Evolutionary conservation across 2,113 vertebrate species (phyloP), one percentile per base, ranked within the genome.

Genomic region (Neodontobutis hainanensis): DNA sequence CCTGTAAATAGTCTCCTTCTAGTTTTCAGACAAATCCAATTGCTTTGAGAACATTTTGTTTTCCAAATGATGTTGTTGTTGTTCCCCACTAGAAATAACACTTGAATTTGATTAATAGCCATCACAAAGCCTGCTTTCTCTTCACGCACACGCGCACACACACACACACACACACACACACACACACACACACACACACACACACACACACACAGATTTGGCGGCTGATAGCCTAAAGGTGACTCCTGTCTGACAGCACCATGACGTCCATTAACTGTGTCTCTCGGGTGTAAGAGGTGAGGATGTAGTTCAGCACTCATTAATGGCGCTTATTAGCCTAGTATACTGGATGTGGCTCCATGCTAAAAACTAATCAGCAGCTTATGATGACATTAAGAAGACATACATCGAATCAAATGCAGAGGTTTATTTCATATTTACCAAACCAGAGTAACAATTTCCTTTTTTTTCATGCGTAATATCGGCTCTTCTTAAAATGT

Each of bases 91-190:
- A 27, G 14, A 63, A 73, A 73, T 56, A 36, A 5, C 27, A 53
- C 53, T 70, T 70, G 32, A 45, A 83, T 81, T 55, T 35, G 61
- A 85, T 82, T 70, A 68, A 44, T 59, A 67, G 70, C 19, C 19
- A 27, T 27, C 19, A 27, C 19, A 27, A 27, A 27, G 27, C 36
- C 49, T 55, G 52, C 52, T 55, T 38, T 55, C 19, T 27, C 19
- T 27, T 27, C 34, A 36, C 19, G 19, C 19, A 27, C 19, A 27
- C 19, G 1, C 19, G 3, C 19, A 3, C 6, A 16, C 12, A n/a
- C 12, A 55, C 32, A 52, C 27, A 9, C 27, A 1, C 6, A 32
- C n/a, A 32, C 19, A 11, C 32, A 53, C 11, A 35, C 10, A 40
- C 65, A 65, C 8, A 73, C 69, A 36, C 65, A 49, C 55, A 57